Conservation (phyloP, 2,113 vertebrate genomes). For the Heteronetta atricapilla region DNA sequence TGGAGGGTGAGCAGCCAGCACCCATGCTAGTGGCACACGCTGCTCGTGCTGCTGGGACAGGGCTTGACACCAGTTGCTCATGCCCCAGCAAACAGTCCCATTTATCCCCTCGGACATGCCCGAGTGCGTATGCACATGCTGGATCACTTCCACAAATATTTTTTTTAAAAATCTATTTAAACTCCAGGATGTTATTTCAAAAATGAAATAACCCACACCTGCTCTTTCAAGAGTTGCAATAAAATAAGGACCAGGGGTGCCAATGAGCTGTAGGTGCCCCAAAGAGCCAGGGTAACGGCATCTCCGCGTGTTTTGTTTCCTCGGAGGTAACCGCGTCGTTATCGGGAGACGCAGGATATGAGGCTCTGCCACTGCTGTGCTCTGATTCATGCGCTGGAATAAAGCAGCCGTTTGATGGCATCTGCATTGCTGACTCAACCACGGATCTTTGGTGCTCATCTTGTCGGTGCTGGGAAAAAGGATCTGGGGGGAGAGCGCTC, state of each 20-base stretch:
- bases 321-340: not conserved
- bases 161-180: not conserved
- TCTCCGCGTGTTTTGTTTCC: not conserved
- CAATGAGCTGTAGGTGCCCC: not conserved
- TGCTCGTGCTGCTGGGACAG: not conserved
- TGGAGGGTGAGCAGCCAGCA: not conserved
- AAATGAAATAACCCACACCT: not conserved
- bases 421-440: slow-evolving; percentile 53
- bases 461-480: not conserved
- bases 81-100: not conserved
- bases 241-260: not conserved
- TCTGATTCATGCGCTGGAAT: slow-evolving; percentile 24
- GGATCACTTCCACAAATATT: not conserved
- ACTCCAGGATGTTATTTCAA: not conserved
- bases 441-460: not conserved
- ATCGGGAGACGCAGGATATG: slow-evolving; percentile 5
- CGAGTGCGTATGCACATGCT: not conserved
- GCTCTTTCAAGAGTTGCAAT: not conserved
- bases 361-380: not conserved
- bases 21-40: rapidly evolving
- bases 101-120: not conserved
- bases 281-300: not conserved
- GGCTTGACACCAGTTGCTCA: not conserved
- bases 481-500: not conserved
- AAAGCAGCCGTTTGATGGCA: slow-evolving; percentile 26